Evolutionary conservation across 2,888 invertebrate genomes (phyloP), one percentile per base, ranked within the genome.

Genomic region (Hydrotaea diabolus): DNA sequence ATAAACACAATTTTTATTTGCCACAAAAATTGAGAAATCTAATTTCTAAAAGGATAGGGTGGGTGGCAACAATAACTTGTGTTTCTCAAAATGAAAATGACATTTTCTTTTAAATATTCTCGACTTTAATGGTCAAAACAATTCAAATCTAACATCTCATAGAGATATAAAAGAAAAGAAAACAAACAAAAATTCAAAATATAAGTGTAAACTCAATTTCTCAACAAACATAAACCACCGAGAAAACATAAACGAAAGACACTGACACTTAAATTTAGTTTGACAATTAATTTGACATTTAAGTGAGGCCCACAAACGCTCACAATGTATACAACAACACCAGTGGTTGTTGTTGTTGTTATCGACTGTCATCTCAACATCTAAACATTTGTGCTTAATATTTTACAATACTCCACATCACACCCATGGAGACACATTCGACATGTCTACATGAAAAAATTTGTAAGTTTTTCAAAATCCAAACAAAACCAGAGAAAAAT

Each of bases 221-320:
- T 46, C 49, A 5, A 15, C 3, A 49, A 49, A 13, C 46, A 71
- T 49, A 71, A 71, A 46, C 4, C 72, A 66, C 8, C n/a, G 23
- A 39, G 19, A 78, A 19, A 49, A 39, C 62, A 62, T n/a, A n/a
- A n/a, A n/a, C n/a, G n/a, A 77, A 69, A 74, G 83, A 75, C 77
- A 83, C 21, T 80, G 77, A 83, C 77, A 80, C 55, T 79, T 64
- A 62, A 72, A 72, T 64, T 31, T 31, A 55, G 23, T 11, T 57
- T 53, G 53, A 64, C 80, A 76, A 71, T 71, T 78, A 75, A 59
- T 43, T 64, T 78, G 71, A 62, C 64, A 80, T 53, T 74, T 69
- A 31, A 39, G 39, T 62, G 19, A 62, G 15, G n/a, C 23, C 26
- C 36, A 62, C 59, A 59, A 13, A 4, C 59, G 15, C 9, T 26